Evolutionary conservation across 2,888 invertebrate genomes (phyloP), one percentile per base, ranked within the genome.

Genomic region (Panzeria rudis): DNA sequence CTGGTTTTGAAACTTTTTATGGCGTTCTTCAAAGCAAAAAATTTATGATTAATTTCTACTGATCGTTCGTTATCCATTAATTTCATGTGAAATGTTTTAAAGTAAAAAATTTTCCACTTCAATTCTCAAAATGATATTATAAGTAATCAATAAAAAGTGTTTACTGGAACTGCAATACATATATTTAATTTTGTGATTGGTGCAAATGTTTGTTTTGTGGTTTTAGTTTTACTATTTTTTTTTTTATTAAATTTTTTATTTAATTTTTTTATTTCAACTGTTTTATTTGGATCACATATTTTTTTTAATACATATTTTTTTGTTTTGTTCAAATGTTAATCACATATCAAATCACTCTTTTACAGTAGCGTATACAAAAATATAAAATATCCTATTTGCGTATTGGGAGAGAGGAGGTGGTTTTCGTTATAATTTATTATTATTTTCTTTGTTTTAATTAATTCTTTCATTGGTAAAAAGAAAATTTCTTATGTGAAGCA

Each of bases 321-420:
- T 76, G 17, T 82, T 75, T 81, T 75, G 17, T 69, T 72, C 71
- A 83, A 83, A 77, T 71, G 71, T 83, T 77, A 77, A 82, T 83
- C 82, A 83, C 82, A 83, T 83, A 56, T 83, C 50, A 83, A 77
- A 71, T 83, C 82, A 77, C 82, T 77, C 71, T 71, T 71, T 82
- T 72, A 29, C 64, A 72, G 47, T 76, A 76, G 76, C 75, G 75
- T 82, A 76, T 82, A 82, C 82, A 82, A 82, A 82, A 76, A 77
- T 83, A 83, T 83, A 64, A 77, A 71, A 82, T 77, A 82, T 77
- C 29, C 41, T 56, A 47, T 77, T 66, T 80, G 47, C 38, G n/a
- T 66, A 20, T 64, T 64, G 69, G 62, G 62, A 38, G 75, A 56
- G 54, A 56, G 50, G 62, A 76, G 82, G 82, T 71, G 76, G 76